Conservation (phyloP, 2,797 vertebrate species). For the Tokudaia muenninki region DNA sequence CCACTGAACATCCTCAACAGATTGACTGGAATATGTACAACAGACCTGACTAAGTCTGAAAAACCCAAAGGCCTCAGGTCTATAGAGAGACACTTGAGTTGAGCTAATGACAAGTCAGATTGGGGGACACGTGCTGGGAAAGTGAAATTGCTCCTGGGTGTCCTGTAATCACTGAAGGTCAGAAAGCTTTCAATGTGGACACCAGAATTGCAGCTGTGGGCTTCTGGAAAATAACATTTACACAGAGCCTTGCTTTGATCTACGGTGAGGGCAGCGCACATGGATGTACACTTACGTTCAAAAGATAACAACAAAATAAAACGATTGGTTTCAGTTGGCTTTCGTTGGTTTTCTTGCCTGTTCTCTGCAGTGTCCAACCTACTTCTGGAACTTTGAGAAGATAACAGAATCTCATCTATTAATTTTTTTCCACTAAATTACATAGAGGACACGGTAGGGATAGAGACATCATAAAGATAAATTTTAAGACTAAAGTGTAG, state of each 20-base stretch:
- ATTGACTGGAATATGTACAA: background rate
- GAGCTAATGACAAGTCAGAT: background rate
- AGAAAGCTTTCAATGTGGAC: background rate
- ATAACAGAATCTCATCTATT: constrained; percentile 21
- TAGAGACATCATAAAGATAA: background rate
- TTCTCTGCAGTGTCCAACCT: background rate
- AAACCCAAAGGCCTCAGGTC: background rate
- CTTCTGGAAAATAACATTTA: background rate
- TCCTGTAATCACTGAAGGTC: background rate
- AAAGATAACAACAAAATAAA: background rate
- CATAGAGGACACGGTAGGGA: background rate
- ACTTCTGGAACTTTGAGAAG: background rate
- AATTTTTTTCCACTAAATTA: constrained; percentile 52
- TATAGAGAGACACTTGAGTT: background rate
- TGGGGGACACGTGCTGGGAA: background rate
- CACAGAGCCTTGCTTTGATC: background rate
- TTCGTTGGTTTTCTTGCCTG: background rate
- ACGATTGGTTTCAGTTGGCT: too few species aligned
- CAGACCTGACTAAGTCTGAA: background rate
- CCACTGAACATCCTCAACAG: background rate
- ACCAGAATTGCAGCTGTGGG: background rate
- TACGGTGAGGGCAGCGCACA: background rate
- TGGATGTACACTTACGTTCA: background rate
- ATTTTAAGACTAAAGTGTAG: background rate
- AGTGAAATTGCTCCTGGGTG: background rate